Evolutionary conservation across 1,140 invertebrate genomes (phyloP), one percentile per base, ranked within the genome.

Genomic region (Trichomalopsis sarcophagae): DNA sequence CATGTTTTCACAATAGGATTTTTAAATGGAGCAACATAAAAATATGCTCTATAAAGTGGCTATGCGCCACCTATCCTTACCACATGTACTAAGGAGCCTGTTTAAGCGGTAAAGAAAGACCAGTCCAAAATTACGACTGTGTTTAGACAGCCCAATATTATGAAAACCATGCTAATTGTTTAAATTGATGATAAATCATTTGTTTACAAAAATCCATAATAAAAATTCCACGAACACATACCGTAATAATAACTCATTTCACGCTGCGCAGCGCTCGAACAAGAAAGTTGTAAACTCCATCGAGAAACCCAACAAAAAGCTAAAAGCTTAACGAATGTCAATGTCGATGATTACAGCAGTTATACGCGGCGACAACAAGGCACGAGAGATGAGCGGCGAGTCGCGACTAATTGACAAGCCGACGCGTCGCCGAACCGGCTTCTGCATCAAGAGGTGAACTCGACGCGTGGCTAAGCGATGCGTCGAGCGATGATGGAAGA

Each of bases 341-440:
- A 82, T 75, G 71, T 75, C 81, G 55, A 62, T 62, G 55, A 62
- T 62, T 62, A 62, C 55, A 1, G 21, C 17, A 62, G 17, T 6
- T 62, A 62, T 21, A n/a, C 21, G 17, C 21, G 17, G 4, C 55
- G 55, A n/a, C 68, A 17, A 30, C 23, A n/a, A n/a, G 36, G 73
- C 27, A 17, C 14, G 73, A 75, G 36, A 77, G 75, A 77, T 23
- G 71, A 83, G 36, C 2, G 69, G 62, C 27, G 44, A 36, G 44
- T n/a, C 40, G 33, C 47, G 62, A 68, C 55, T 83, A 83, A 83
- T 83, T 82, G 73, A 82, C 81, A 76, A 23, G 3, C 2, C 1
- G 47, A n/a, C 23, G 23, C 7, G 40, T 27, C 17, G 23, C 33
- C 7, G 44, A 74, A 82, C 55, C 80, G 69, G 80, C 73, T 82